These are phyloP conservation scores for Corythaeola cristata DNA, from an alignment of 2,113 vertebrate genomes.

Conservation along the genomic window DNA sequence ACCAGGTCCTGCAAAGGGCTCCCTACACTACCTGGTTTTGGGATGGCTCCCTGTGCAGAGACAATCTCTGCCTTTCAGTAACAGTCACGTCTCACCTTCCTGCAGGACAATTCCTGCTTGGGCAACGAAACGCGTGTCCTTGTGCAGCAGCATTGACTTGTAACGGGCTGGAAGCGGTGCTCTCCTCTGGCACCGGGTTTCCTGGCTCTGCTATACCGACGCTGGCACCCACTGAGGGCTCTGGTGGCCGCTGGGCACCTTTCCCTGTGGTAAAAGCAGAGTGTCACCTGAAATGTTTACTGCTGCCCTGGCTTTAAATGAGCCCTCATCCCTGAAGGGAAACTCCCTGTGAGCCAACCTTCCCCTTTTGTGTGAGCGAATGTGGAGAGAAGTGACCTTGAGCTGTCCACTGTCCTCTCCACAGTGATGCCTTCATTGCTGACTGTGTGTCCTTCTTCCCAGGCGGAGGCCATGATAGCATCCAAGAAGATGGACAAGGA, in stretches of 20 bases:
- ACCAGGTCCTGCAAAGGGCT: background rate
- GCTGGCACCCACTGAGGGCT: background rate
- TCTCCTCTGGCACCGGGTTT: background rate
- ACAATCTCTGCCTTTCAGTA: background rate
- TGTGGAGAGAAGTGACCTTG: background rate
- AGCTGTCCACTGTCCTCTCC: background rate
- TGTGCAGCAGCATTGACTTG: background rate
- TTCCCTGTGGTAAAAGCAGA: background rate
- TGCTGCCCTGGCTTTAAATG: background rate
- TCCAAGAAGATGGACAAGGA: conserved; percentile 92
- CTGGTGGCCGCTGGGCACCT: background rate
- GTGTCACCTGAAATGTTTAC: background rate
- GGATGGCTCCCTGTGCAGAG: background rate
- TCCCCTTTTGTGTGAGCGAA: background rate
- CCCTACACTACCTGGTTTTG: background rate
- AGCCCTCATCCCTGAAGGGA: background rate
- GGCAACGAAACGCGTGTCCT: background rate
- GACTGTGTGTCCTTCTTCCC: background rate
- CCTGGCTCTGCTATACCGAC: background rate
- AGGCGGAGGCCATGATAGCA: conserved; percentile 89
- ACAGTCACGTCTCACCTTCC: background rate
- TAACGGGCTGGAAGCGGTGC: background rate
- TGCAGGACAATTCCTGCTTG: background rate
- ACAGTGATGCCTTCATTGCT: background rate
- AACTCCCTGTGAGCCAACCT: background rate